Evolutionary conservation across 1,140 invertebrate genomes (phyloP).

Genomic region (Mamestra configurata): DNA sequence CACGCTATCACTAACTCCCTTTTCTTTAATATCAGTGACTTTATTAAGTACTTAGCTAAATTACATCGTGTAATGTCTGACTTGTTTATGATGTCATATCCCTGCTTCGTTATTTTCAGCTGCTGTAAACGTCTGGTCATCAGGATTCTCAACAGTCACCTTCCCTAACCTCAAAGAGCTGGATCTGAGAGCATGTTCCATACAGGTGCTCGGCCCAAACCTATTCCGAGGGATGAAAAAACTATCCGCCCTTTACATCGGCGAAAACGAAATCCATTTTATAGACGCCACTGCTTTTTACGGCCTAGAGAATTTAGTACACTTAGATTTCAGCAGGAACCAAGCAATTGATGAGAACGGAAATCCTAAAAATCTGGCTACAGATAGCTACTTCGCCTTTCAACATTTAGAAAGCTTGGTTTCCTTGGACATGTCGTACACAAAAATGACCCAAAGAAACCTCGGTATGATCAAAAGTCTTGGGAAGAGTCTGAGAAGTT

Average conservation of each 20-base stretch:
- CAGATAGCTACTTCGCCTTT: conserved; percentile 71
- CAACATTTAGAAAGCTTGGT: conserved; percentile 71
- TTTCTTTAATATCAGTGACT: neutral
- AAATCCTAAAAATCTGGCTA: conserved; percentile 68
- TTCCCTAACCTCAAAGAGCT: conserved; percentile 83
- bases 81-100: too few relatives aligned
- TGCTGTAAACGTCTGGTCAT: conserved; percentile 65
- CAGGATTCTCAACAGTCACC: conserved; percentile 57
- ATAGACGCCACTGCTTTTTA: conserved; percentile 80
- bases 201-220: conserved; percentile 76
- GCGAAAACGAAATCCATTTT: conserved; percentile 85
- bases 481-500: conserved; percentile 73
- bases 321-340: conserved; percentile 88
- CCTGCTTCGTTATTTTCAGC: conserved; percentile 58
- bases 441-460: conserved; percentile 79
- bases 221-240: conserved; percentile 83
- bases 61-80: too few relatives aligned
- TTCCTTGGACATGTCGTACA: conserved; percentile 87
- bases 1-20: too few relatives aligned
- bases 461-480: conserved; percentile 75
- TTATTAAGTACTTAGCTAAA: too few relatives aligned
- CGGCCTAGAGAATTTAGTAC: conserved; percentile 75
- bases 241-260: conserved; percentile 84
- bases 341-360: conserved; percentile 63
- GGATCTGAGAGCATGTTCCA: conserved; percentile 88